These are phyloP conservation scores for Vandiemenella viatica DNA, from an alignment of 2,888 invertebrate genomes.

Conservation along the genomic window DNA sequence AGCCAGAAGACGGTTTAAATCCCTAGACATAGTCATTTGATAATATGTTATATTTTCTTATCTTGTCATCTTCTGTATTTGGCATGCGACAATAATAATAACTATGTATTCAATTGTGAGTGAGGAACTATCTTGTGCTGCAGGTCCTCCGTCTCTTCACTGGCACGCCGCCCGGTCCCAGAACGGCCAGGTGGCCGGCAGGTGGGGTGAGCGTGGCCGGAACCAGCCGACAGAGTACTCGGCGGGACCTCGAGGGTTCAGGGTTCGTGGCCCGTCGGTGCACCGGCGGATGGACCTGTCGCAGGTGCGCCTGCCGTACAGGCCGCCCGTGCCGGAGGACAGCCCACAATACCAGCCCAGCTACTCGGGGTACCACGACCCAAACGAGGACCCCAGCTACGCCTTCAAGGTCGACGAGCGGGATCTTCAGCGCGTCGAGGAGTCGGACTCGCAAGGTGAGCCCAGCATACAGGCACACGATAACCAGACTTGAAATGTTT, in stretches of 20 bases:
- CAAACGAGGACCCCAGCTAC: slow-evolving; percentile 62
- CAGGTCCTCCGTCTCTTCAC: too few relatives aligned
- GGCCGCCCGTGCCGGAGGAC: slow-evolving; percentile 21
- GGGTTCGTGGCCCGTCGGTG: slow-evolving; percentile 61
- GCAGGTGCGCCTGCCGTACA: slow-evolving; percentile 31
- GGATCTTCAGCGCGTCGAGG: slow-evolving; percentile 52
- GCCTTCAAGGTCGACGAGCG: slow-evolving; percentile 51
- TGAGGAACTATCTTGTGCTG: too few relatives aligned
- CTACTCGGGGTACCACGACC: slow-evolving; percentile 59
- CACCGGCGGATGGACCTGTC: slow-evolving; percentile 55
- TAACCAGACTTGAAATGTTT: too few relatives aligned
- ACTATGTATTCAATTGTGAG: too few relatives aligned
- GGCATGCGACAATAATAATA: too few relatives aligned
- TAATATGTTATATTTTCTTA: too few relatives aligned
- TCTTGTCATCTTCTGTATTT: too few relatives aligned
- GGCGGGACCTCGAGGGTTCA: slow-evolving; percentile 61
- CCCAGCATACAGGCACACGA: too few relatives aligned
- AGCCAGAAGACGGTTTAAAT: too few relatives aligned
- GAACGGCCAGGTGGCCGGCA: not conserved
- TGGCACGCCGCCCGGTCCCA: too few relatives aligned
- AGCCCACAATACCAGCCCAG: slow-evolving; percentile 31
- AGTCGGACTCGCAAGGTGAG: slow-evolving; percentile 34
- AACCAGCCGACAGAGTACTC: slow-evolving; percentile 57
- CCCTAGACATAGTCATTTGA: too few relatives aligned
- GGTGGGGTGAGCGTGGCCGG: slow-evolving; percentile 23